Conservation (phyloP, 2,113 vertebrate species). For the Chaetodon auriga region DNA sequence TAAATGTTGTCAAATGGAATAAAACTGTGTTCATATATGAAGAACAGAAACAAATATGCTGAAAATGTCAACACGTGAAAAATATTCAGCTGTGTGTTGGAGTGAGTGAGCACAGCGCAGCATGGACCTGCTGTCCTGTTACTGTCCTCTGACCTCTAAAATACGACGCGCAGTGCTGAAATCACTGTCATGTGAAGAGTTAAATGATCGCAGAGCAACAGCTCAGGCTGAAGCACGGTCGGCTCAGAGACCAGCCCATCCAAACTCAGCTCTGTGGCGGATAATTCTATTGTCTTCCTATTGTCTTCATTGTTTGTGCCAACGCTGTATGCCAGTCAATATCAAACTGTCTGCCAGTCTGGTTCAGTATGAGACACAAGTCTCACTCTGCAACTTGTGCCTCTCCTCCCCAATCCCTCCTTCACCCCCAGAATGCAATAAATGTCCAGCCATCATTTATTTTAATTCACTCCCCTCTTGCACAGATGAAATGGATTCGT, state of each 20-base stretch:
- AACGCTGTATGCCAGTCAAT: conserved; percentile 47
- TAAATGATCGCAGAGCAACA: background rate
- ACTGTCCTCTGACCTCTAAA: background rate
- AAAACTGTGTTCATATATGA: no score
- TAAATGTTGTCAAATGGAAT: background rate
- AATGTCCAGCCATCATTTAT: conserved; percentile 86
- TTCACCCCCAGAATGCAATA: conserved; percentile 83
- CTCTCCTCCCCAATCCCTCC: conserved; percentile 82
- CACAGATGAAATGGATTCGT: conserved; percentile 88
- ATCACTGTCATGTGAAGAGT: background rate
- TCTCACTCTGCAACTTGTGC: conserved; percentile 72
- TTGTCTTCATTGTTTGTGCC: conserved; percentile 59
- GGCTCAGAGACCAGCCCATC: conserved; percentile 46
- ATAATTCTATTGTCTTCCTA: conserved; percentile 48
- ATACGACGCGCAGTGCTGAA: background rate
- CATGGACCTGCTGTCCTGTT: background rate
- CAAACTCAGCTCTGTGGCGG: conserved; percentile 27
- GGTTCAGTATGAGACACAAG: conserved; percentile 71
- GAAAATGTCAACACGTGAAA: background rate
- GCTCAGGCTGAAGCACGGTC: conserved; percentile 16
- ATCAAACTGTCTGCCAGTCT: conserved; percentile 66
- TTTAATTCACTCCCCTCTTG: conserved; percentile 86
- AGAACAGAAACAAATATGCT: no score
- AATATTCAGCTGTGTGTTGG: background rate
- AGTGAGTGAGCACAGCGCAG: background rate